These are phyloP conservation scores for Gastrophysa polygoni DNA, from an alignment of 2,888 invertebrate genomes.

Conservation along the genomic window DNA sequence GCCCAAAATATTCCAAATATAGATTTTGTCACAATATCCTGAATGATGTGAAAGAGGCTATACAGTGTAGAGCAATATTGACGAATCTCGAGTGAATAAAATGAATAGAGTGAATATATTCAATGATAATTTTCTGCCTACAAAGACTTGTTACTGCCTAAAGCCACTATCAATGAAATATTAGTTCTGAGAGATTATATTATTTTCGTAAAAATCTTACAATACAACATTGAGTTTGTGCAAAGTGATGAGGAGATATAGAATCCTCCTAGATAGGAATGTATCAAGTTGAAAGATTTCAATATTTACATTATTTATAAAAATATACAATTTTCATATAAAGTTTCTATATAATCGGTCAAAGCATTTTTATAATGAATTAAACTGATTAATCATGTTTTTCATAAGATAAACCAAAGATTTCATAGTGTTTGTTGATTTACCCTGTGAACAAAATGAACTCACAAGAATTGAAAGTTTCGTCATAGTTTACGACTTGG, in stretches of 20 bases:
- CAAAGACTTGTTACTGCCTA: conserved; percentile 2
- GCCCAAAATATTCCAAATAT: no score
- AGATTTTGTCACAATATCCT: no score
- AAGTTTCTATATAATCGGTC: not conserved
- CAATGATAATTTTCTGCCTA: not conserved
- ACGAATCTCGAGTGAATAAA: no score
- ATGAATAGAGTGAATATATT: not conserved
- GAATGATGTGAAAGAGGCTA: no score
- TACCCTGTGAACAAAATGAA: no score
- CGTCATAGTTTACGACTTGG: no score
- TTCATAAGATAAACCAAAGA: no score
- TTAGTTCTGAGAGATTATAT: conserved; percentile 21
- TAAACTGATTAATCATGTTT: no score
- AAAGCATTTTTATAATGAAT: conserved; percentile 1
- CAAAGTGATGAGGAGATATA: conserved; percentile 37
- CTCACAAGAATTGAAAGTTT: no score
- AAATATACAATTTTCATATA: conserved; percentile 49
- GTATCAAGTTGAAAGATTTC: conserved; percentile 48
- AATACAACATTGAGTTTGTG: conserved; percentile 36
- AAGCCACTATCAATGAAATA: conserved; percentile 18
- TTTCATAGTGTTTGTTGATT: no score
- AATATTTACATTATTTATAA: conserved; percentile 53
- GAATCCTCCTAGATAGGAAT: conserved; percentile 47
- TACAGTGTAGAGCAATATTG: no score
- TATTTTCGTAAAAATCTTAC: conserved; percentile 35